Base-by-base conservation (phyloP, 1,140 invertebrate genomes). In the Parapsyche elsis region DNA sequence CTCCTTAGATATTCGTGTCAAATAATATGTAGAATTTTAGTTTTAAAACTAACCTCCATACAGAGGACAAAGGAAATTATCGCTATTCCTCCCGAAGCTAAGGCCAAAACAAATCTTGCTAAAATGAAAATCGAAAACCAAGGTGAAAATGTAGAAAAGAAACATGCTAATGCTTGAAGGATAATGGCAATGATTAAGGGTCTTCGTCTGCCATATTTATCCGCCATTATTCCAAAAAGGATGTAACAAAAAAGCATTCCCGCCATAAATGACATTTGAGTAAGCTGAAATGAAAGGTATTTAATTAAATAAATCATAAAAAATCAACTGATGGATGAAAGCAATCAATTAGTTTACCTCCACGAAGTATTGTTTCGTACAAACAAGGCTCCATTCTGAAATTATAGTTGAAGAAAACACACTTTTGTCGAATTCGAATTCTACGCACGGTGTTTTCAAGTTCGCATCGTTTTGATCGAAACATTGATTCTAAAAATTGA, bases 311-410 rank as follows among this genome's bases (percentile, higher is more conserved):
- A 75, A 75, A 75, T 75, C 9, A 53, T 49, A 24, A 74, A 1
- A 12, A 26, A 67, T 26, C 2, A 61, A 53, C 49, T 53, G 16
- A 12, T 4, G 7, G 30, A 38, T 38, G 30, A 4, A 38, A 38
- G 7, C 7, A 7, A 7, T 38, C 1, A 38, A 38, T 5, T 61
- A 84, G 85, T 85, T 78, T 83, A 89, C 88, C 81, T 88, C 93
- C 12, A 91, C 89, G 38, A 93, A 86, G 84, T 91, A 91, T 70
- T 87, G 85, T 59, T 86, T 88, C 0, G 90, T 87, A 78, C 94
- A 95, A 0, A 94, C 92, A 38, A 95, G 88, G 87, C 94, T 86
- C 93, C 93, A 95, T 88, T 95, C 92, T 0, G 91, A 92, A 12
- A 90, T 88, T 9, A 94, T 93, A 0, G 93, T 94, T 79, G 92